Evolutionary conservation across 1,140 invertebrate species (phyloP), one percentile per base, ranked within the genome.

Genomic region (Megalopta genalis): DNA sequence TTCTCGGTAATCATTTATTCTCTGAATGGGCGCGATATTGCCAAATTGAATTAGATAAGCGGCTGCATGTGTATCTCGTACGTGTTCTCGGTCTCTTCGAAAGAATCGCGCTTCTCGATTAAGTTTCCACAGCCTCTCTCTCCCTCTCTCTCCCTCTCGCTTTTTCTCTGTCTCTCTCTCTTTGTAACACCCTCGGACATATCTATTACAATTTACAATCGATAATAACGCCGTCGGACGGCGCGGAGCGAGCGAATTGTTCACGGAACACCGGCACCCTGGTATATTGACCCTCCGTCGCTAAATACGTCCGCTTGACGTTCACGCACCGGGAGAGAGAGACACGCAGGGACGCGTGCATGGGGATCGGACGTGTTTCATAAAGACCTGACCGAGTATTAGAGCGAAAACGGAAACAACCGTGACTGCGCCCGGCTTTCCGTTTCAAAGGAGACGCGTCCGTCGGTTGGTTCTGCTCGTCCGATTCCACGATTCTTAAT

Each of bases 41-140:
- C 91, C 88, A 92, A 92, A 93, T 93, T 92, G 88, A 92, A 93
- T 93, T 92, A 93, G 91, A 92, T 92, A 92, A 91, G 82, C 82
- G 84, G 63, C 85, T 75, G 87, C 89, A 89, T 90, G 86, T 83
- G 87, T 91, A 88, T 91, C 68, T 60, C 52, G 80, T 84, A 88
- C 86, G 87, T 88, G 87, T 83, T 60, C 32, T 42, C 52, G 60
- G 32, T 32, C 32, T 32, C 18, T 27, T 21, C 42, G 77, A 69
- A 79, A 82, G 62, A 82, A 78, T 71, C 66, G 27, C 67, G 8
- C 23, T 57, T 57, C 52, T 52, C 16, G 49, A 52, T 52, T 52
- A 52, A 52, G 18, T 52, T 52, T 5, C 49, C 14, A 6, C 3
- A 18, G 4, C 32, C 4, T 21, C 3, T 46, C 42, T 12, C 10